phyloP scores from a whole-genome alignment of 1,140 invertebrate species.

The Procambarus virginalis region DNA sequence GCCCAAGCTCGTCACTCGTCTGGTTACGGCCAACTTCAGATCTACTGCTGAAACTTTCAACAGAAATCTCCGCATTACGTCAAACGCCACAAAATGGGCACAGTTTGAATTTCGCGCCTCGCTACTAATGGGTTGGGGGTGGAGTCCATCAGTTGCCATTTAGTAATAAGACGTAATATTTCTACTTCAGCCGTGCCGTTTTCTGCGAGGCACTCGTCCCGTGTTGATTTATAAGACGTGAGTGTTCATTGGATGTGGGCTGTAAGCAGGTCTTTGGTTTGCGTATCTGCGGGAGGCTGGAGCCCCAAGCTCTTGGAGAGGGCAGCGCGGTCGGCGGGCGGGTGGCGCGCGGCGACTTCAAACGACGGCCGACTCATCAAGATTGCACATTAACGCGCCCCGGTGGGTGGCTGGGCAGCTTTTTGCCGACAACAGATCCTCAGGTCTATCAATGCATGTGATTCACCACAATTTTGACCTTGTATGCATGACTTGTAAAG shows the following conservation, averaged over 20 bases:
- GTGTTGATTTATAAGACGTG: conserved; percentile 54
- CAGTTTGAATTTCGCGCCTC: conserved; percentile 52
- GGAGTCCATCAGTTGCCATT: conserved; percentile 29
- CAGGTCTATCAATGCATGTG: conserved; percentile 68
- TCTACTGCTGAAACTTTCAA: not conserved
- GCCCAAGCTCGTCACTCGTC: no score
- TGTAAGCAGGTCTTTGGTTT: conserved; percentile 40
- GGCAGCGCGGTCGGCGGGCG: conserved; percentile 30
- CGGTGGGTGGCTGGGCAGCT: conserved; percentile 62
- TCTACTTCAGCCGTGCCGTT: conserved; percentile 7
- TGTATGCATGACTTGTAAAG: conserved; percentile 59
- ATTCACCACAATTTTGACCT: conserved; percentile 68
- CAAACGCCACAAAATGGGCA: conserved; percentile 13
- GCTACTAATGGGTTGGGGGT: conserved; percentile 53
- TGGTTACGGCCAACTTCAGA: no score
- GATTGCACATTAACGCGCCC: conserved; percentile 66
- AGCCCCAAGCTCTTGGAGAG: not conserved
- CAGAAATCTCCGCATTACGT: conserved; percentile 14
- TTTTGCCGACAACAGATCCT: conserved; percentile 61
- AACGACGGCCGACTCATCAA: conserved; percentile 61
- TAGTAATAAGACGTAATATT: conserved; percentile 22
- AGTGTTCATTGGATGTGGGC: conserved; percentile 41
- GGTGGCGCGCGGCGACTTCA: conserved; percentile 51
- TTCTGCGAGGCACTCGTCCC: conserved; percentile 28
- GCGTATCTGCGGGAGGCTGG: conserved; percentile 25